phyloP scores from a whole-genome alignment of 2,888 invertebrate genomes.

The Hyposoter didymator region DNA sequence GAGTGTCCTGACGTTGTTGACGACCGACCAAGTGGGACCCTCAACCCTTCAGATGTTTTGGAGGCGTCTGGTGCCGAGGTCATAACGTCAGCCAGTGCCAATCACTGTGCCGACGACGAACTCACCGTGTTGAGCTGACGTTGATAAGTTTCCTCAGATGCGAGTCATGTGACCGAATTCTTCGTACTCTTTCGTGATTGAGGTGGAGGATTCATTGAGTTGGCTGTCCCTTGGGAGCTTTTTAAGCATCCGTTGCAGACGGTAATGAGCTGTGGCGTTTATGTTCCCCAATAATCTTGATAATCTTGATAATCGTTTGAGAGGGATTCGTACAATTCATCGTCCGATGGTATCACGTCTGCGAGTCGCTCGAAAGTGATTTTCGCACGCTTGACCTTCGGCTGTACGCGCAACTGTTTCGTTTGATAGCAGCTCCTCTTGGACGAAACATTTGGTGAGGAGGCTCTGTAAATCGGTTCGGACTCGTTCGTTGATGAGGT shows the following conservation, averaged over 20 bases:
- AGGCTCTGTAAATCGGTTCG: background rate
- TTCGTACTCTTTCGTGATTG: slow-evolving; percentile 25
- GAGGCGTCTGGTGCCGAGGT: slow-evolving; percentile 41
- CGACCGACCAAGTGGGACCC: slow-evolving; percentile 7
- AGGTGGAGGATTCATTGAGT: background rate
- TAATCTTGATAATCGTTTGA: background rate
- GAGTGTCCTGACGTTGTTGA: slow-evolving; percentile 6
- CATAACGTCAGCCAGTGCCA: slow-evolving; percentile 22
- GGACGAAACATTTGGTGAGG: slow-evolving; percentile 11
- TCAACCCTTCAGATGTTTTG: slow-evolving; percentile 29
- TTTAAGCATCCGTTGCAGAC: background rate
- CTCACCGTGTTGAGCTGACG: background rate
- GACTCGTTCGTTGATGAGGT: background rate
- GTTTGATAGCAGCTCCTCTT: slow-evolving; percentile 6
- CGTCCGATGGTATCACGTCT: slow-evolving; percentile 24
- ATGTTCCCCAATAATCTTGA: slow-evolving; percentile 4
- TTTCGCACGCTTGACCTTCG: slow-evolving; percentile 39
- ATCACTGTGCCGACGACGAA: background rate
- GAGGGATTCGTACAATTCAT: slow-evolving; percentile 22
- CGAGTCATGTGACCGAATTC: slow-evolving; percentile 8
- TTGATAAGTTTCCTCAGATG: background rate
- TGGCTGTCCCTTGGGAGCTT: background rate
- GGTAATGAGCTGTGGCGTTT: background rate
- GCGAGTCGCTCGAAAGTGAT: slow-evolving; percentile 21
- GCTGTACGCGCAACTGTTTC: background rate